A percentile compares a stretch with the other conserved stretches of the same genome.
Conservation (phyloP, 30 jellyfish, hydroid and myxozoan species). For the Aurelia sp. region DNA sequence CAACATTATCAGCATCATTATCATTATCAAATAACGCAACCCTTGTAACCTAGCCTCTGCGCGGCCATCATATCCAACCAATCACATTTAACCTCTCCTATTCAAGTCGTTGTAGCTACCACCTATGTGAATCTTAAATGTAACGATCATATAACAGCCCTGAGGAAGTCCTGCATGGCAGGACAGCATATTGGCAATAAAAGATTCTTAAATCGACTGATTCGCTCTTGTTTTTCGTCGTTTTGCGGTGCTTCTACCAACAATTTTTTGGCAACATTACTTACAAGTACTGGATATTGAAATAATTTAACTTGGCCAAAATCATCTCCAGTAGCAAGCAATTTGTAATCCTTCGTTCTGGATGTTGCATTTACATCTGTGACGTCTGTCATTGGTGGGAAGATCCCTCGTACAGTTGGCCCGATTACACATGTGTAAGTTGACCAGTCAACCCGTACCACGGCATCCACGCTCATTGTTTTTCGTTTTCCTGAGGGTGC, state of each 20-base stretch:
- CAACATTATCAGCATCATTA: neutral
- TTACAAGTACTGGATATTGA: slow-evolving; percentile 90
- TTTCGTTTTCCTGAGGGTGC: slow-evolving; percentile 94
- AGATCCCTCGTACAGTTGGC: slow-evolving; percentile 94
- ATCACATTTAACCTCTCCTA: too few relatives aligned
- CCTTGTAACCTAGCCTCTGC: too few relatives aligned
- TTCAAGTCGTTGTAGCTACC: too few relatives aligned
- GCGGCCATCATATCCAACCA: too few relatives aligned
- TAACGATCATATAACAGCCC: too few relatives aligned
- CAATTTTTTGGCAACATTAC: neutral
- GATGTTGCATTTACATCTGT: slow-evolving; percentile 93
- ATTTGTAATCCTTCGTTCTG: slow-evolving; percentile 84
- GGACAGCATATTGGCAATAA: too few relatives aligned
- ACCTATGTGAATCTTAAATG: too few relatives aligned
- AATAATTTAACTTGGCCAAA: slow-evolving; percentile 91
- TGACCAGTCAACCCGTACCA: slow-evolving; percentile 88
- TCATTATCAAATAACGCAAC: too few relatives aligned
- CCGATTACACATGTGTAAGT: slow-evolving; percentile 92
- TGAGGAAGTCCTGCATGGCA: too few relatives aligned
- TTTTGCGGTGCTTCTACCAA: too few relatives aligned
- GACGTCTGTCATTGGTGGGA: slow-evolving; percentile 94
- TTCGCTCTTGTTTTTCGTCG: too few relatives aligned
- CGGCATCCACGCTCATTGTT: slow-evolving; percentile 88
- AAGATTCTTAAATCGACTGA: too few relatives aligned
- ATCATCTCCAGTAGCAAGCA: slow-evolving; percentile 96